Conservation (phyloP, 2,113 vertebrate species). For the Odontesthes bonariensis region DNA sequence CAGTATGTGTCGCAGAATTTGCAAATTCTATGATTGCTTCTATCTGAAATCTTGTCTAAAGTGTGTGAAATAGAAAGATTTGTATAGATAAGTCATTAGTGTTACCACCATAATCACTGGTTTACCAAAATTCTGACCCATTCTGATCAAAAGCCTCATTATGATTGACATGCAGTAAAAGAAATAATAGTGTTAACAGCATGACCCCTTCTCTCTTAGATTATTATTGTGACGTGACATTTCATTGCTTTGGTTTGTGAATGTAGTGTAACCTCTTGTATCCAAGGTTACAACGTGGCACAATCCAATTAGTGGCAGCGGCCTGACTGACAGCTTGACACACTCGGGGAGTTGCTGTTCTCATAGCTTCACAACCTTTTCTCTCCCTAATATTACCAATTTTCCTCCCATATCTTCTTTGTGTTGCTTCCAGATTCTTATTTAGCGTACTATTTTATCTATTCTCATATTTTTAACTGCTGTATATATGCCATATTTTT, state of each 20-base stretch:
- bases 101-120: conserved; percentile 25
- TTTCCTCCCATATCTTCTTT: neutral
- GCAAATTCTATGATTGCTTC: neutral
- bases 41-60: conserved; percentile 2
- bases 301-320: conserved; percentile 34
- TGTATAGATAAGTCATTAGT: conserved; percentile 2
- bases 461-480: neutral
- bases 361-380: conserved; percentile 14
- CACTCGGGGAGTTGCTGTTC: neutral
- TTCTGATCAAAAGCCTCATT: conserved; percentile 8
- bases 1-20: neutral
- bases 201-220: neutral
- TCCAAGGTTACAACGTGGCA: conserved; percentile 36
- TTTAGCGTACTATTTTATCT: neutral
- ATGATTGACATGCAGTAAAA: neutral
- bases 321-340: conserved; percentile 30
- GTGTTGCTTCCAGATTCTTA: neutral
- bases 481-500: neutral
- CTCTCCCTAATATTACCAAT: conserved; percentile 3
- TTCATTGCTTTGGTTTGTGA: conserved; percentile 11
- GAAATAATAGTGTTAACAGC: neutral
- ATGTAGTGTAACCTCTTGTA: conserved; percentile 23
- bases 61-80: conserved; percentile 14
- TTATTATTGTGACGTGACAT: conserved; percentile 13
- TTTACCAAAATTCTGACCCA: neutral